Evolutionary conservation across 2,113 vertebrate species (phyloP).

Genomic region (Symphodus melops): DNA sequence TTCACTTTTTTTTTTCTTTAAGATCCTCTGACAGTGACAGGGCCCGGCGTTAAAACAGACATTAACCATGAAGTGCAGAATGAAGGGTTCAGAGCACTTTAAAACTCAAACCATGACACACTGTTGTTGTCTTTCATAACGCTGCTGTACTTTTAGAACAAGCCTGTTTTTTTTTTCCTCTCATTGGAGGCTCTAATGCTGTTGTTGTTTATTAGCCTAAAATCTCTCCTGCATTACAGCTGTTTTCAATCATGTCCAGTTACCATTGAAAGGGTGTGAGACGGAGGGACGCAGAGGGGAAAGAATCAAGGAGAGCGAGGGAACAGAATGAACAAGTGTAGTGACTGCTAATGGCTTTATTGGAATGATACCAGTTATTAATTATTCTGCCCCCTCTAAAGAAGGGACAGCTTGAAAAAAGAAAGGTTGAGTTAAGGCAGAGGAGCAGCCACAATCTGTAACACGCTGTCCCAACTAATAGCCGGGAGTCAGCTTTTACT

Average conservation of each 20-base stretch:
- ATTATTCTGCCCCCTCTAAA: slow-evolving; percentile 64
- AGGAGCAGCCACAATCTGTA: slow-evolving; percentile 72
- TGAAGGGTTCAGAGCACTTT: slow-evolving; percentile 16
- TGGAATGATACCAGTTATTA: slow-evolving; percentile 82
- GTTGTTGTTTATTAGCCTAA: slow-evolving; percentile 33
- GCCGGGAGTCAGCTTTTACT: slow-evolving; percentile 73
- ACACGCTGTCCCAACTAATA: slow-evolving; percentile 73
- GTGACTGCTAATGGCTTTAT: slow-evolving; percentile 80
- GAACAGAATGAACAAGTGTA: slow-evolving; percentile 53
- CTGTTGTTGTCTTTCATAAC: slow-evolving; percentile 46
- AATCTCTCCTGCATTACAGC: slow-evolving; percentile 60
- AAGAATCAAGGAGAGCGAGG: neutral
- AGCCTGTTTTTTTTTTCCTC: slow-evolving; percentile 49
- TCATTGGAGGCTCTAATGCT: slow-evolving; percentile 31
- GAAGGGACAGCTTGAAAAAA: slow-evolving; percentile 51
- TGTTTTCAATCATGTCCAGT: slow-evolving; percentile 60
- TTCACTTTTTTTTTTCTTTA: no score
- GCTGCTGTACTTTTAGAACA: slow-evolving; percentile 35
- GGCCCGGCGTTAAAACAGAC: no score
- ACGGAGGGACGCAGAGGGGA: neutral
- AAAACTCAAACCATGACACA: slow-evolving; percentile 12
- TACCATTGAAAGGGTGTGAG: slow-evolving; percentile 49
- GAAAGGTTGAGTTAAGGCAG: slow-evolving; percentile 61
- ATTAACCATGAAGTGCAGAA: no score
- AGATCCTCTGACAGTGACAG: no score